Evolutionary conservation across 53 echinoderm and acorn worm genomes (phyloP), one percentile per base, ranked within the genome.

Genomic region (Hippasteria phrygiana): DNA sequence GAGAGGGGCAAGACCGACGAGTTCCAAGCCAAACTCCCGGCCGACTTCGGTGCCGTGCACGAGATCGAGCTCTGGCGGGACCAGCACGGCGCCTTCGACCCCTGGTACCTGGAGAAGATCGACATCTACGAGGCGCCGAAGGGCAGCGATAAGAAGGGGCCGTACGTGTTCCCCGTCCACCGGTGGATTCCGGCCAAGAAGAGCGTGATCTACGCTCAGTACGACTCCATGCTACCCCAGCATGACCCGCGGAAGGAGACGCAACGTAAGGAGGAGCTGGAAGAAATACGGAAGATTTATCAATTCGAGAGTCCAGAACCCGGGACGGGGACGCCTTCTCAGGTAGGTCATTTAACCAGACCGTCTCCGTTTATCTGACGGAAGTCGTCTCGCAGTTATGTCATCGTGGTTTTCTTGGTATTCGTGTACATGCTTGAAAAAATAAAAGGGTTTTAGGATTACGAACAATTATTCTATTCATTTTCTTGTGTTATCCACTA

Each of bases 61-160:
- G 72, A 87, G 54, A 80, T 96, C 20, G 96, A 96, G 74, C 65
- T 96, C 10, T 93, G 96, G 96, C 90, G 94, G 20, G 92, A 94
- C 32, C 33, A 76, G 18, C 69, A 73, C 36, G 94, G 92, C 3
- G 43, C 87, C 0, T 87, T 88, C 50, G 93, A 94, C 55, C 87
- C 87, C 22, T 96, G 96, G 96, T 96, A 91, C 43, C 89, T 93
- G 48, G 94, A 96, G 70, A 84, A 91, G 73, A 67, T 96, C 54
- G 80, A 90, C 4, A 87, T 96, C 27, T 43, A 54, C 38, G 72
- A 71, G 26, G 73, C 81, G 17, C 59, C 70, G 35, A 83, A 90
- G 24, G 74, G 22, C 18, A 84, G 78, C 11, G 73, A 66, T 20
- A 56, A 50, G 46, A 83, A 78, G 82, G 78, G 87, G 2, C 48